phyloP scores from a whole-genome alignment of 2,888 invertebrate genomes.

The Laothoe populi region DNA sequence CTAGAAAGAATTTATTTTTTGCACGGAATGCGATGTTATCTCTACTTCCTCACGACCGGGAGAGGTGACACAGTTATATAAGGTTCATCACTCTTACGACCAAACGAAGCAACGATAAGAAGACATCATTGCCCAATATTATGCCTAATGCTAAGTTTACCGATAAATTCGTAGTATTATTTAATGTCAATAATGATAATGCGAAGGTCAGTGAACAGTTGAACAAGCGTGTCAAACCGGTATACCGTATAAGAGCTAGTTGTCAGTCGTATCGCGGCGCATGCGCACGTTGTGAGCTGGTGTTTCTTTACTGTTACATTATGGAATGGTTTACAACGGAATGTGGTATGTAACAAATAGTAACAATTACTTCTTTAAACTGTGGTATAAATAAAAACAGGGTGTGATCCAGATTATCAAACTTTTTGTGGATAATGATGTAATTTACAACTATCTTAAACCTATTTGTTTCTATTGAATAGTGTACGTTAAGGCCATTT shows the following conservation, averaged over 20 bases:
- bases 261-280: constrained; percentile 32
- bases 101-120: no score
- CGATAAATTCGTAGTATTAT: no score
- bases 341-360: constrained; percentile 49
- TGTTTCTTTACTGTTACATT: constrained; percentile 29
- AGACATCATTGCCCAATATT: no score
- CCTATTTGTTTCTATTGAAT: no score
- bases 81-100: no score
- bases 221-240: not conserved
- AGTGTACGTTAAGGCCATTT: no score
- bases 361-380: not conserved
- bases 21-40: no score
- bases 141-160: no score
- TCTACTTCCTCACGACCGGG: no score
- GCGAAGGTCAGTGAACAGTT: constrained; percentile 27
- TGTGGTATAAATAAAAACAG: not conserved
- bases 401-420: not conserved
- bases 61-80: no score
- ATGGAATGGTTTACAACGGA: constrained; percentile 62
- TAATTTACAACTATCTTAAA: no score
- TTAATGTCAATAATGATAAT: constrained; percentile 4
- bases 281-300: constrained; percentile 40
- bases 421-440: not conserved
- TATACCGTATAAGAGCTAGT: constrained; percentile 18
- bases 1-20: no score